phyloP scores from a whole-genome alignment of 2,113 vertebrate species.

The Nyctereutes procyonoides region DNA sequence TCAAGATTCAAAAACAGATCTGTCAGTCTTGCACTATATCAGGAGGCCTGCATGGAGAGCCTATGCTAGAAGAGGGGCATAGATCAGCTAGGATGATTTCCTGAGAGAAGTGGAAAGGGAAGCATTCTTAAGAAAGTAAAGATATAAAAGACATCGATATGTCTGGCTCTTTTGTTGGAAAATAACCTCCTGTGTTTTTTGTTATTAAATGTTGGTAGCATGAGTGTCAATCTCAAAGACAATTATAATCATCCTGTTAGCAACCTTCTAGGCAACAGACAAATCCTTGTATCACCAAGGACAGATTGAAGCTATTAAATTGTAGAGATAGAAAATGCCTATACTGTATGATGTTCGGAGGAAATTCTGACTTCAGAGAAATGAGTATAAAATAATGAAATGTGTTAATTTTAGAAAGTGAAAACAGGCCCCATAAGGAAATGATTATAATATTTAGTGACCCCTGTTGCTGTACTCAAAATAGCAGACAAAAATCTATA shows the following conservation, averaged over 20 bases:
- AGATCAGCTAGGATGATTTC: background rate
- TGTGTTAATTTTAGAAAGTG: background rate
- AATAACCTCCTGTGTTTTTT: background rate
- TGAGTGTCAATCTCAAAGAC: slow-evolving; percentile 49
- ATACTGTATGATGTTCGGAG: background rate
- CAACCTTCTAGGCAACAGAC: background rate
- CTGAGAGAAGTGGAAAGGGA: no score
- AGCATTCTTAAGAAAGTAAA: background rate
- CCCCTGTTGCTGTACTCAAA: background rate
- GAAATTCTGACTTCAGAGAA: slow-evolving; percentile 15
- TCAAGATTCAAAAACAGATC: background rate
- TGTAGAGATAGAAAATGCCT: background rate
- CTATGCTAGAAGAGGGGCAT: fast-evolving
- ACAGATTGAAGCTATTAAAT: background rate
- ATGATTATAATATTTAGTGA: background rate
- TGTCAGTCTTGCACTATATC: fast-evolving
- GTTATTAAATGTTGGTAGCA: background rate
- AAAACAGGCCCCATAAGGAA: background rate
- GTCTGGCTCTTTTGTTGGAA: background rate
- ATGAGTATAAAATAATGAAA: background rate
- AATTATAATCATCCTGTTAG: background rate
- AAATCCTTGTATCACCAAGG: background rate
- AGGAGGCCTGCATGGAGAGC: background rate
- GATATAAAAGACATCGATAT: background rate
- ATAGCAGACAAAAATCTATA: background rate